Conservation (phyloP, 2,797 vertebrate species). For the Podarcis lilfordi region DNA sequence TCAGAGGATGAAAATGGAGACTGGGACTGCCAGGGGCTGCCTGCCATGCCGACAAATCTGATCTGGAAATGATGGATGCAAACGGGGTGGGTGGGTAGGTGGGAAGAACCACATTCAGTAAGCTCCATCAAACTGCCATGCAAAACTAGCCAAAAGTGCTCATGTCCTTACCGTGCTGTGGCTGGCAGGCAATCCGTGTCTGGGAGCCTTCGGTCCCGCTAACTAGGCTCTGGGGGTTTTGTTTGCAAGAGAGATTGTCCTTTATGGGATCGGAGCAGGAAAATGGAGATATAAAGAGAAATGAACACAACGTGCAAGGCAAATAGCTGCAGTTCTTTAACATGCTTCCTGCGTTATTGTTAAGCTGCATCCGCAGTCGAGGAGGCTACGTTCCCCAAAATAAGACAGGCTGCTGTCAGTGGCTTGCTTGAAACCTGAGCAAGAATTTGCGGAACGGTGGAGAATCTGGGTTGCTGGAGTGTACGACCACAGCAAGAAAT, state of each 20-base stretch:
- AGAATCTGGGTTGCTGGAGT: constrained; percentile 81
- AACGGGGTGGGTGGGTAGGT: not conserved
- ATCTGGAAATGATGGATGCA: constrained; percentile 76
- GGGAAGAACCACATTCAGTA: constrained; percentile 67
- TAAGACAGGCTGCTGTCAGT: constrained; percentile 82
- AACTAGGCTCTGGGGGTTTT: constrained; percentile 75
- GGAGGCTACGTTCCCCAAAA: constrained; percentile 78
- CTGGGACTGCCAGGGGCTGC: constrained; percentile 68
- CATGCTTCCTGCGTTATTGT: constrained; percentile 78
- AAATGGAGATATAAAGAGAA: constrained; percentile 72
- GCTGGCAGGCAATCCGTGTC: constrained; percentile 77
- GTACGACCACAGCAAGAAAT: constrained; percentile 79
- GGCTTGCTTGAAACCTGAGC: constrained; percentile 81
- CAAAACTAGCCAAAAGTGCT: constrained; percentile 68
- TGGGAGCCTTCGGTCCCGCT: constrained; percentile 74
- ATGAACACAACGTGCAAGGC: constrained; percentile 73
- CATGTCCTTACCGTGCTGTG: constrained; percentile 75
- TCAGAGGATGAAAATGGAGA: constrained; percentile 79
- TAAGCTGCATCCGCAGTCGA: constrained; percentile 83
- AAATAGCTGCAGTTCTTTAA: constrained; percentile 78
- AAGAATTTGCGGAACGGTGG: constrained; percentile 80
- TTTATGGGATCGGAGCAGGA: constrained; percentile 72
- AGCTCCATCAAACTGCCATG: constrained; percentile 66
- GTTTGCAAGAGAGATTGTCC: constrained; percentile 74
- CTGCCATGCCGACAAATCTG: constrained; percentile 78